Evolutionary conservation across 1,140 invertebrate genomes (phyloP), one percentile per base, ranked within the genome.

Genomic region (Elymnias hypermnestra): DNA sequence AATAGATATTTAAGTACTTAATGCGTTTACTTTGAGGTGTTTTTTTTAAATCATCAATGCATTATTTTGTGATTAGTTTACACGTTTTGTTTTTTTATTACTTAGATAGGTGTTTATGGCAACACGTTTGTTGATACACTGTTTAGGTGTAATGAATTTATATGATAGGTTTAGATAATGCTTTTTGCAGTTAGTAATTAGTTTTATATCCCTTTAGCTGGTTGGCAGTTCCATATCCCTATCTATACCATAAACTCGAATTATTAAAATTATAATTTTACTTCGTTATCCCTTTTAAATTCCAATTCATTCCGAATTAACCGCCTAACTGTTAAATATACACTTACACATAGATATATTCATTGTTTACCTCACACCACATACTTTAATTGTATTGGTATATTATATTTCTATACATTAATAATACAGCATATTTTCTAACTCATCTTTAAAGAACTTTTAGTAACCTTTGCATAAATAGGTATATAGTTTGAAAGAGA

Each of bases 51-150:
- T 36, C 31, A 13, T 19, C 58, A 72, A 71, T 71, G 62, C 72
- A 75, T 61, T 68, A 58, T n/a, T 65, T 79, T 72, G 52, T 58
- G 46, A 54, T 64, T 58, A 70, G 46, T 65, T 58, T 72, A 72
- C 53, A 70, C 63, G 53, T 57, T 57, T 69, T 55, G 41, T 55
- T 53, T 49, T 53, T 17, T 66, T 43, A 62, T 47, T 53, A 49
- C 17, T 59, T 47, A 14, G 26, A 22, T 62, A 53, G 41, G 43
- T 53, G 57, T 62, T 66, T 57, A 58, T 63, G 46, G 57, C 65
- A 63, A 62, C 56, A 59, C 53, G 57, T 44, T 53, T 51, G 45
- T 54, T 54, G 29, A 57, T 59, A 56, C 49, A 51, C 41, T 41
- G 31, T 49, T 36, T 36, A 7, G 42, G 38, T 43, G 33, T 51